phyloP scores from a whole-genome alignment of 64 coral and sea anemone species.

The Trachythela sp. region DNA sequence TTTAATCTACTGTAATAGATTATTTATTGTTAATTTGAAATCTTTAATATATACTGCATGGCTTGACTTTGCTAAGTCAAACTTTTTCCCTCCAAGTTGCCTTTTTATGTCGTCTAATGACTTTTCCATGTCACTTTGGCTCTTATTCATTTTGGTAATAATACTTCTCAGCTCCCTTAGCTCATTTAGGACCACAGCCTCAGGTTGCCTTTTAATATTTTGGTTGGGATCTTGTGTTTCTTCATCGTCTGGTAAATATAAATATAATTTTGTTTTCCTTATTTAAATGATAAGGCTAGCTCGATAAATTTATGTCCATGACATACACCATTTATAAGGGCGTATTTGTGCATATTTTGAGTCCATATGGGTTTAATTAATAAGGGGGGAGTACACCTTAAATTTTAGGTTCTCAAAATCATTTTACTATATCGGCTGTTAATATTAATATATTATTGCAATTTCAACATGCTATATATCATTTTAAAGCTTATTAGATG shows the following conservation, averaged over 20 bases:
- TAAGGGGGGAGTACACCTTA: neutral
- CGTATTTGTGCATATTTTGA: too few relatives aligned
- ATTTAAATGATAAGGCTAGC: too few relatives aligned
- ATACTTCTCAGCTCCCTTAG: neutral
- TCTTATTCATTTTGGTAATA: neutral
- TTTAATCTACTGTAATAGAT: neutral
- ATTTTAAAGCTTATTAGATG: slow-evolving; percentile 12
- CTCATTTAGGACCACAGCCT: neutral
- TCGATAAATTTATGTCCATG: too few relatives aligned
- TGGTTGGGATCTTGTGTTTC: neutral
- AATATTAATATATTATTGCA: neutral
- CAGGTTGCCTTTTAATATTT: neutral
- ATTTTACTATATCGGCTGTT: neutral
- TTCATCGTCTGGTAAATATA: neutral
- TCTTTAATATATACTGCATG: neutral
- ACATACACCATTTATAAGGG: too few relatives aligned
- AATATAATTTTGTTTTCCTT: too few relatives aligned
- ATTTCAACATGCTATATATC: slow-evolving; percentile 18
- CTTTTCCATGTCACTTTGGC: neutral
- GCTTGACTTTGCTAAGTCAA: neutral
- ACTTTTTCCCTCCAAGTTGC: neutral
- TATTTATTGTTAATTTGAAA: neutral
- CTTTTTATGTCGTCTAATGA: neutral
- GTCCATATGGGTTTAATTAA: too few relatives aligned
- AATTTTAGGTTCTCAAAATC: neutral